Evolutionary conservation across 2,797 vertebrate species (phyloP).

Genomic region (Dendrocincla fuliginosa): DNA sequence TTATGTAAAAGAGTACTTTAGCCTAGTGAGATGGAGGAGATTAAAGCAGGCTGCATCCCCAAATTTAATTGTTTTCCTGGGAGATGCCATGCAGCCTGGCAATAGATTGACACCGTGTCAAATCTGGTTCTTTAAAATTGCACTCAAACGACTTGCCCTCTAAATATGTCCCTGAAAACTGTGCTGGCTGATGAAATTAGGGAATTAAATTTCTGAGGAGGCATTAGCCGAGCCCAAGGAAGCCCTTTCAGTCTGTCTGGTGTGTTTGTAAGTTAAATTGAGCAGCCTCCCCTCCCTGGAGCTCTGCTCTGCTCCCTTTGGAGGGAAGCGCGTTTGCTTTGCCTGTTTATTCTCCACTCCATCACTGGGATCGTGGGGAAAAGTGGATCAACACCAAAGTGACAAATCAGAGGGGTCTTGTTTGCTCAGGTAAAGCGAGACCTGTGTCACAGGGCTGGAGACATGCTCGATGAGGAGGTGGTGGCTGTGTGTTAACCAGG

Average conservation of each 20-base stretch:
- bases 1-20: conserved; percentile 31
- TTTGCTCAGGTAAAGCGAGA: not conserved
- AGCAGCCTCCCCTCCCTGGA: not conserved
- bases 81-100: not conserved
- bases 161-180: not conserved
- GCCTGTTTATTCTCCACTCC: not conserved
- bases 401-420: not conserved
- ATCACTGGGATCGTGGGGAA: not conserved
- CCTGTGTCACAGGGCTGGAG: not conserved
- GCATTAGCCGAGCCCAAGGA: not conserved
- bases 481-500: not conserved
- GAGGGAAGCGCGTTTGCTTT: not conserved
- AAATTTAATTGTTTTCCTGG: conserved; percentile 45
- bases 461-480: not conserved
- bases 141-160: conserved; percentile 5
- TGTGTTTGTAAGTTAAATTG: conserved; percentile 27
- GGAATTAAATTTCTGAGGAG: conserved; percentile 41
- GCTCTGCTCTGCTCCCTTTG: not conserved
- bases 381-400: not conserved
- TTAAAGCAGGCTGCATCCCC: not conserved
- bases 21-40: conserved; percentile 1
- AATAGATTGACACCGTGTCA: not conserved
- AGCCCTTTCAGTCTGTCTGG: not conserved
- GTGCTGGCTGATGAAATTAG: conserved; percentile 5
- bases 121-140: conserved; percentile 19